Conservation (phyloP, 2,113 vertebrate species). For the Ursus arctos region DNA sequence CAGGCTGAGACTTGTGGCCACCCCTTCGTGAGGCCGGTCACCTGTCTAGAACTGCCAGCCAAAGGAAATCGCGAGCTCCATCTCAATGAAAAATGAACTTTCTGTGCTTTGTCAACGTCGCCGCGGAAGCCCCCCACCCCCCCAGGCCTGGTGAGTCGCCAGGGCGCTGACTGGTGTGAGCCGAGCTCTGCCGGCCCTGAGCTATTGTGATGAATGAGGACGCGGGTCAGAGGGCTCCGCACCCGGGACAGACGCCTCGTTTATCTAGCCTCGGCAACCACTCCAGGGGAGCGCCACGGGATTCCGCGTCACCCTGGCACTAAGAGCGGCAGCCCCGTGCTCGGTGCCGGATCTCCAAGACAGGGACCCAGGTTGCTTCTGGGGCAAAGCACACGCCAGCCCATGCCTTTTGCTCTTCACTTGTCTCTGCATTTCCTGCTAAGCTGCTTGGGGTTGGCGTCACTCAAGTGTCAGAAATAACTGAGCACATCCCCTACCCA, state of each 20-base stretch:
- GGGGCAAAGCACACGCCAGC: not conserved
- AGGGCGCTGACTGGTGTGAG: conserved; percentile 81
- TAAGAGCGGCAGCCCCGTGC: conserved; percentile 67
- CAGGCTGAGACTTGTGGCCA: not conserved
- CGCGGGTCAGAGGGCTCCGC: conserved; percentile 92
- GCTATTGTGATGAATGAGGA: conserved; percentile 97
- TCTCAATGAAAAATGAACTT: conserved; percentile 44
- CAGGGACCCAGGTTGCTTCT: not conserved
- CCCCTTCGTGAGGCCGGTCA: not conserved
- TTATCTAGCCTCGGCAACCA: conserved; percentile 96
- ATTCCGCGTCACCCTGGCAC: conserved; percentile 87
- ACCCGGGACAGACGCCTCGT: conserved; percentile 97
- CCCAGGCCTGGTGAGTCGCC: conserved; percentile 53
- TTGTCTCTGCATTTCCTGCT: not conserved
- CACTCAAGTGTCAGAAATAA: not conserved
- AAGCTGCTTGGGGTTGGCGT: not conserved
- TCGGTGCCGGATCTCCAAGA: conserved; percentile 65
- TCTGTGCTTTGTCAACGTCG: conserved; percentile 72
- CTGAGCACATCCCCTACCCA: not conserved
- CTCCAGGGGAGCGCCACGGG: conserved; percentile 90
- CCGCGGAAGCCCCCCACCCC: conserved; percentile 6
- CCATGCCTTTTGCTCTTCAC: not conserved
- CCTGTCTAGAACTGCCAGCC: conserved; percentile 62
- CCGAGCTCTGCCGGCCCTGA: conserved; percentile 90
- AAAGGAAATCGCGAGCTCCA: conserved; percentile 9